Base-by-base conservation (phyloP, 2,797 vertebrate species). In the Pipistrellus nathusii region DNA sequence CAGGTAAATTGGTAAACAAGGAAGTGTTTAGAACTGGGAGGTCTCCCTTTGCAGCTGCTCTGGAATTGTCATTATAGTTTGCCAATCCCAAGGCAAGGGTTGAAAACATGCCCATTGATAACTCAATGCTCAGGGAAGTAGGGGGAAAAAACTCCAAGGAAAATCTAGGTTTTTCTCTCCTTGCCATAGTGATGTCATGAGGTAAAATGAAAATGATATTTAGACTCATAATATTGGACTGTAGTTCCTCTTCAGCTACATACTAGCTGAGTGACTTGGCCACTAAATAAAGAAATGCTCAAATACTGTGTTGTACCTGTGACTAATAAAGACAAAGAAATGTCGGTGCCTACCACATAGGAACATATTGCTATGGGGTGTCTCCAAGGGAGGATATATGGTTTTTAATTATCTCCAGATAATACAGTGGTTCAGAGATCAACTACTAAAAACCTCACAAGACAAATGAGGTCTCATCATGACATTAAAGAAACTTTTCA, bases 361-460 rank as follows among this genome's bases (percentile, higher is more conserved):
- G 46, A 89, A 53, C 17, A 73, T 23, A 59, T 17, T 73, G 53
- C 30, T 82, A 27, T 41, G 15, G 72, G 32, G 41, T 75, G 73
- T 78, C n/a, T 46, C 51, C 55, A 64, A 21, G 35, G 77, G 1
- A 94, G 88, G 23, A 95, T 73, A 84, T 3, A 89, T 15, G 17
- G 55, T 71, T 75, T 55, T 87, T 72, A 84, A 76, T 81, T 89
- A 94, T 53, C 32, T 11, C 88, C 25, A 86, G 69, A 44, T 68
- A 64, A 85, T 15, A 77, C 1, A 53, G 69, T 75, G 9, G 59
- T 64, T 83, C 44, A 72, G 51, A 76, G 14, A 4, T 80, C 66
- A 91, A 83, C 30, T 64, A 62, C 15, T 66, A 30, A 93, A 95
- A 85, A 13, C 7, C 0, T 78, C 76, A 89, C 11, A 83, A 84